Evolutionary conservation across 2,888 invertebrate genomes (phyloP).

Genomic region (Papilio protenor): DNA sequence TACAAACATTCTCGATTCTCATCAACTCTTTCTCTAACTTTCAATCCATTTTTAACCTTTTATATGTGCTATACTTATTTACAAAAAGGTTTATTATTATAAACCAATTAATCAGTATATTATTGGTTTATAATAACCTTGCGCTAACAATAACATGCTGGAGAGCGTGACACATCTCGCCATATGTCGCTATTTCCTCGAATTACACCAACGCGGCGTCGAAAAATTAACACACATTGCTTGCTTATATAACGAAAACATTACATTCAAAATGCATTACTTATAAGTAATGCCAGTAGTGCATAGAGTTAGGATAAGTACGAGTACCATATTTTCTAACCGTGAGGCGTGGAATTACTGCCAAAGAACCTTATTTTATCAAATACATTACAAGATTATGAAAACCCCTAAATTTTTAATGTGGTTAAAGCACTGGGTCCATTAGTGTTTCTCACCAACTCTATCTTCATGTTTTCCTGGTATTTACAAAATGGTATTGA

Average conservation of each 20-base stretch:
- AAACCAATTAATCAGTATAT: slow-evolving; percentile 13
- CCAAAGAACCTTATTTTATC: slow-evolving; percentile 14
- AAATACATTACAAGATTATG: neutral
- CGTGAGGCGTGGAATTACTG: too few relatives aligned
- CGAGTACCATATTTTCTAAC: neutral
- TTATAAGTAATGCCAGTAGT: neutral
- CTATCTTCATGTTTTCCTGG: neutral
- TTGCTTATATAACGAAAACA: slow-evolving; percentile 42
- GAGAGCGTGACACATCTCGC: slow-evolving; percentile 71
- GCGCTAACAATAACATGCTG: slow-evolving; percentile 30
- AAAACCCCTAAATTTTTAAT: neutral
- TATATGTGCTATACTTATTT: neutral
- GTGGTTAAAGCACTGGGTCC: neutral
- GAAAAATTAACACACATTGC: slow-evolving; percentile 49
- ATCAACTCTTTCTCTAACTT: too few relatives aligned
- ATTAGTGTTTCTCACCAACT: too few relatives aligned
- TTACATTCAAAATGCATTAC: neutral
- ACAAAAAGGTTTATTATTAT: neutral
- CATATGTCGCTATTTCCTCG: slow-evolving; percentile 80
- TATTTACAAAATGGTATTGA: neutral
- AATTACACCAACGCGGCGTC: slow-evolving; percentile 67
- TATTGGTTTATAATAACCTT: slow-evolving; percentile 4
- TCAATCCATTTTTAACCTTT: neutral
- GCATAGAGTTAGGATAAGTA: neutral
- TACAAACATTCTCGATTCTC: too few relatives aligned